Conservation (phyloP, 2,888 invertebrate species). For the Ectemnius continuus region DNA sequence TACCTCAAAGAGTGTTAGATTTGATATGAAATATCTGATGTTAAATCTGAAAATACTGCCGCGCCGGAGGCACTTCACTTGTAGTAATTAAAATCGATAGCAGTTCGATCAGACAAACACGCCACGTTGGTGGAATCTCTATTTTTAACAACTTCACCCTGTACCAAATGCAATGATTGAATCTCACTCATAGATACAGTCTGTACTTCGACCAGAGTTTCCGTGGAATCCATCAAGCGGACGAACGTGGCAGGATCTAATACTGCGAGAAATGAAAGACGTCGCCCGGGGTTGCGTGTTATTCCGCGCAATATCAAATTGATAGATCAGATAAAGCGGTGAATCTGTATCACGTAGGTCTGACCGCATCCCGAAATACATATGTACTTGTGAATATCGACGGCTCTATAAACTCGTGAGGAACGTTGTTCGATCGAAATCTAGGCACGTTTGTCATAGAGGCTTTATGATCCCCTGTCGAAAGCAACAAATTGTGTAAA, state of each 20-base stretch:
- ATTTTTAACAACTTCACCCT: not conserved
- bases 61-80: no score
- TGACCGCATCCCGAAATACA: constrained; percentile 1
- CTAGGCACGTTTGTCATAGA: constrained; percentile 1
- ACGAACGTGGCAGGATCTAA: not conserved
- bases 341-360: constrained; percentile 3
- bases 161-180: not conserved
- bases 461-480: no score
- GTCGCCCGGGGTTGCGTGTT: constrained; percentile 1
- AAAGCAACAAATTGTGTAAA: no score
- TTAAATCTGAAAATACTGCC: no score
- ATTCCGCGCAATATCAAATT: constrained; percentile 12
- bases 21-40: no score
- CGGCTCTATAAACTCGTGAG: not conserved
- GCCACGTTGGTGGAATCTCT: no score
- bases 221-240: constrained; percentile 9
- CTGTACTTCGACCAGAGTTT: constrained; percentile 1
- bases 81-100: no score
- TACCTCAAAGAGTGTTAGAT: no score
- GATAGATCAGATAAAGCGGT: constrained; percentile 16
- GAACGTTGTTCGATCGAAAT: not conserved
- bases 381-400: not conserved
- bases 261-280: constrained; percentile 2
- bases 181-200: constrained; percentile 9
- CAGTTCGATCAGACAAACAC: no score